Evolutionary conservation across 2,113 vertebrate species (phyloP), one percentile per base, ranked within the genome.

Genomic region (Melanostigma gelatinosum): DNA sequence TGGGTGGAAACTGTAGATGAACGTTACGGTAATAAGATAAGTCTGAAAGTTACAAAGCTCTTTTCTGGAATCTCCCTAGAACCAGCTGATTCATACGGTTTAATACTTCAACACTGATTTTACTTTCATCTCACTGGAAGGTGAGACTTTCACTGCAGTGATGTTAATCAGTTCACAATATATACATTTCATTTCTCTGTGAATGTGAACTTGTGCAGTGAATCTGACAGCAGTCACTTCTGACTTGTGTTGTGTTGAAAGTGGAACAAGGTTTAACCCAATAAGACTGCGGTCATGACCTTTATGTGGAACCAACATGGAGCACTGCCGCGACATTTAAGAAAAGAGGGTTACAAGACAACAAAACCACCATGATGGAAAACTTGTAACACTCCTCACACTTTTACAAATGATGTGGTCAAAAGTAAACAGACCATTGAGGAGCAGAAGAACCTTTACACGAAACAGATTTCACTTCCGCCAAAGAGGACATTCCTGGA

Each of bases 371-470:
- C n/a, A 36, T 50, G 52, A 67, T 16, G 36, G 27, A 50, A 77
- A 73, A 40, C 46, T 13, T 32, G 44, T 55, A 68, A 55, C 22
- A 55, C 52, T 55, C 52, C 18, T 52, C 8, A 69, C 67, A 15
- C 10, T 40, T 54, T 57, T 46, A 46, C 4, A 8, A 40, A 66
- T 76, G 55, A 22, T 32, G 67, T 54, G 44, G 50, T 71, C 38
- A 75, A 70, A 70, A 54, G 52, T 44, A 65, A 61, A 62, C 52
- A 60, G 18, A 60, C 44, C 12, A 62, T 11, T 29, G 44, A 24
- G 54, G 50, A 76, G 60, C 54, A 32, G 38, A 66, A 67, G 61
- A 75, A 34, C 13, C 5, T 44, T 46, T 55, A 44, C 61, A 72
- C 65, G 60, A 58, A 50, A 50, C 48, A 20, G 48, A 54, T 11